Conservation (phyloP, 1,140 invertebrate species). For the Drosophila hydei region DNA sequence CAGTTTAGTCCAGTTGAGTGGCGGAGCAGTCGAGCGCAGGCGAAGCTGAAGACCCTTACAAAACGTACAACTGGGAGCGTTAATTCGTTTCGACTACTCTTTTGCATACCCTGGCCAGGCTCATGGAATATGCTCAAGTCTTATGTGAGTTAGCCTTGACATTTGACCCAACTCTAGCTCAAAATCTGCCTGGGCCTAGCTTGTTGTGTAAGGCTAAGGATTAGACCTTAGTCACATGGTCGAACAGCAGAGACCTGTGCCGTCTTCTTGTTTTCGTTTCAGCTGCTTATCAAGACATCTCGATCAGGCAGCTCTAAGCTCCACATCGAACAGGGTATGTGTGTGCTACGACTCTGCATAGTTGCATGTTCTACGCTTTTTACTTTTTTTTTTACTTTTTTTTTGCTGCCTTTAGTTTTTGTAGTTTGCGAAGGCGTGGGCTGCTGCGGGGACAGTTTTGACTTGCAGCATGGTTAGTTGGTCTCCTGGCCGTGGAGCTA, state of each 20-base stretch:
- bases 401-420: conserved; percentile 14
- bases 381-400: neutral
- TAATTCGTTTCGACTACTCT: conserved; percentile 49
- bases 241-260: too few relatives aligned
- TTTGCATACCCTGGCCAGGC: neutral
- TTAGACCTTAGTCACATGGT: too few relatives aligned
- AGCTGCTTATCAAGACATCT: too few relatives aligned
- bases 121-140: too few relatives aligned
- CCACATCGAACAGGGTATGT: neutral
- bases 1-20: conserved; percentile 68
- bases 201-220: too few relatives aligned
- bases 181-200: too few relatives aligned
- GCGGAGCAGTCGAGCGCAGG: conserved; percentile 49
- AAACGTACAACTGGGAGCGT: conserved; percentile 64
- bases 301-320: too few relatives aligned
- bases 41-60: conserved; percentile 29
- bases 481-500: conserved; percentile 19
- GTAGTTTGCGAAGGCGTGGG: conserved; percentile 17
- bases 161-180: too few relatives aligned
- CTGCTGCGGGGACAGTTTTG: conserved; percentile 40
- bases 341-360: neutral
- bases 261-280: too few relatives aligned
- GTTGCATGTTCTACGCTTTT: neutral
- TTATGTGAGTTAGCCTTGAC: too few relatives aligned
- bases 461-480: conserved; percentile 56